phyloP scores from a whole-genome alignment of 2,113 vertebrate genomes.

The Hippocampus barbouri region DNA sequence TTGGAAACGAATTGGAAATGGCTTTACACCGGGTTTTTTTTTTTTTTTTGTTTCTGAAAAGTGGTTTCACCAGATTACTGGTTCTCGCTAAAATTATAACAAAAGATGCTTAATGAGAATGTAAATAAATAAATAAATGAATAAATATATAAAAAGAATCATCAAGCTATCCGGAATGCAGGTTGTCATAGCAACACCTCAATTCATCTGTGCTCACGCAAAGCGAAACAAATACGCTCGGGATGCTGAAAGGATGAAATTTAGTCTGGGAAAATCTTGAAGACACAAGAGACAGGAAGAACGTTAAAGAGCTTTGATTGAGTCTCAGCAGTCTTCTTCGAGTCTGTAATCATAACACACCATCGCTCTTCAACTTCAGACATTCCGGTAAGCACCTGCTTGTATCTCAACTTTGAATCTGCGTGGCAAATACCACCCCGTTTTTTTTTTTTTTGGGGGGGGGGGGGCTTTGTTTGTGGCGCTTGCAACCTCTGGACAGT shows the following conservation, averaged over 20 bases:
- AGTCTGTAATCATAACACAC: conserved; percentile 57
- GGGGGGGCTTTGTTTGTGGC: conserved; percentile 46
- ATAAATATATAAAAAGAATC: not conserved
- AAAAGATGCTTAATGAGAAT: no score
- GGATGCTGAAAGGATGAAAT: conserved; percentile 61
- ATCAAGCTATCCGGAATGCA: not conserved
- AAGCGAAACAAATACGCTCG: conserved; percentile 20
- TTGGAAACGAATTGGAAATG: no score
- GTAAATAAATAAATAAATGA: no score
- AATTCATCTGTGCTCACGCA: not conserved
- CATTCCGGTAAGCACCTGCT: conserved; percentile 71
- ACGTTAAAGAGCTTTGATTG: conserved; percentile 50
- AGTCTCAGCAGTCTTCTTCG: conserved; percentile 40
- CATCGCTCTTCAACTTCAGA: conserved; percentile 69
- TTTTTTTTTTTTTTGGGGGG: conserved; percentile 51
- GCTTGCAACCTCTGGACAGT: conserved; percentile 49
- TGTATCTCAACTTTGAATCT: conserved; percentile 68
- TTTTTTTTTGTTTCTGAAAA: not conserved
- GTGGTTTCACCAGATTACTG: not conserved
- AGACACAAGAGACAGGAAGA: conserved; percentile 44
- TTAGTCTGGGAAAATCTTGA: conserved; percentile 40
- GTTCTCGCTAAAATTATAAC: no score
- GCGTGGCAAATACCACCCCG: conserved; percentile 64
- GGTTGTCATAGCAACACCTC: no score
- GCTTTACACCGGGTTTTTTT: no score